These are phyloP conservation scores for Vombatus ursinus DNA, from an alignment of 2,113 vertebrate species.

Conservation along the genomic window DNA sequence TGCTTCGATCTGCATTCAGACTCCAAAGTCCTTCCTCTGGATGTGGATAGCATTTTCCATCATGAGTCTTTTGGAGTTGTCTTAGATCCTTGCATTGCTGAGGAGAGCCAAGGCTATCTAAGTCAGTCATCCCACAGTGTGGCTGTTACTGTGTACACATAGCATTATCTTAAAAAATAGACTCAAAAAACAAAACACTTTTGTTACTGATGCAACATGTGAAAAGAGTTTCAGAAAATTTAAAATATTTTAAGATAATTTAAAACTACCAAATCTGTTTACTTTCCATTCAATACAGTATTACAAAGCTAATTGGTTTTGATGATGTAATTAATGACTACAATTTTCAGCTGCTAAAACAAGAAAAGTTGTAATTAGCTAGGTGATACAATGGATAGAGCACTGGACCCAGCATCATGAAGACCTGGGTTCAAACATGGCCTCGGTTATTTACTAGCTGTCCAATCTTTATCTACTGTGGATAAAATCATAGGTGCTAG, in stretches of 20 bases:
- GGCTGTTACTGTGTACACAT: too few species aligned
- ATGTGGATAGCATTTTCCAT: too few species aligned
- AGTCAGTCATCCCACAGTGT: too few species aligned
- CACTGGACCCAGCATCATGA: background rate
- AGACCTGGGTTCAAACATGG: background rate
- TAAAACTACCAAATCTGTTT: background rate
- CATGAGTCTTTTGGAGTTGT: too few species aligned
- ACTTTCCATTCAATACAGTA: background rate
- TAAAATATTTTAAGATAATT: too few species aligned
- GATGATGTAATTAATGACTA: background rate
- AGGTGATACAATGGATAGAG: background rate
- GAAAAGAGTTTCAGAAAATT: background rate
- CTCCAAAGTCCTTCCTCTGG: too few species aligned
- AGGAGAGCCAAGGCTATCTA: too few species aligned
- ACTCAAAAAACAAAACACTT: background rate
- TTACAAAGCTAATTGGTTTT: background rate
- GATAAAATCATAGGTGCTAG: background rate
- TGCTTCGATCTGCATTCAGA: too few species aligned
- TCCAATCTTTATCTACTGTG: background rate
- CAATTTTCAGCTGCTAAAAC: background rate
- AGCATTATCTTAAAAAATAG: too few species aligned
- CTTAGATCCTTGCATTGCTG: too few species aligned
- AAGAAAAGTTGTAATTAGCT: background rate
- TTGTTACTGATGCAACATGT: background rate
- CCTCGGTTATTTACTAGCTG: background rate